A percentile compares a stretch with the other conserved stretches of the same genome.
These are phyloP conservation scores for Nannoperca obscura DNA, from an alignment of 2,797 vertebrate genomes.

Conservation along the genomic window DNA sequence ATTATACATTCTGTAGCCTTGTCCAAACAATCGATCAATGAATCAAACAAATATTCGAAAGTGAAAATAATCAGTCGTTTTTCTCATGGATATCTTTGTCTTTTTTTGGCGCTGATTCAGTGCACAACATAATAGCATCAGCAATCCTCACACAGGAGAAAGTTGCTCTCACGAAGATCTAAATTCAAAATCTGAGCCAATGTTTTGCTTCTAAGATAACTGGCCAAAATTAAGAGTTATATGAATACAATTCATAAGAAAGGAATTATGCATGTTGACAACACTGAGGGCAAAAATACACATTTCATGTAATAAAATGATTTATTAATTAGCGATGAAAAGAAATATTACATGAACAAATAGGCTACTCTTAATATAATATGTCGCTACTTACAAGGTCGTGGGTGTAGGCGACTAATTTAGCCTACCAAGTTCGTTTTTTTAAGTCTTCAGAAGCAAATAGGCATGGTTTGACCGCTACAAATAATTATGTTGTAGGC, in stretches of 20 bases:
- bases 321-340: conserved; percentile 76
- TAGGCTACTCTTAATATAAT: conserved; percentile 69
- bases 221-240: background rate
- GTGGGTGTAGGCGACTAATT: conserved; percentile 34
- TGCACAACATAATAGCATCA: background rate
- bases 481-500: conserved; percentile 59
- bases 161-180: background rate
- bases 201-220: background rate
- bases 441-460: conserved; percentile 50
- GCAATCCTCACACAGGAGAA: background rate
- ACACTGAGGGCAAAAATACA: conserved; percentile 22
- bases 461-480: conserved; percentile 41
- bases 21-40: background rate
- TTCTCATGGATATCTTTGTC: background rate
- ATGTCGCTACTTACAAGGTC: conserved; percentile 60
- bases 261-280: background rate
- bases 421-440: conserved; percentile 50
- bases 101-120: background rate
- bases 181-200: background rate
- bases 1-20: background rate
- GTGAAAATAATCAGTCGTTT: background rate
- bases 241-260: background rate
- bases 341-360: conserved; percentile 76
- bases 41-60: background rate
- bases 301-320: conserved; percentile 72